Evolutionary conservation across 2,888 invertebrate genomes (phyloP), one percentile per base, ranked within the genome.

Genomic region (Congeria kusceri): DNA sequence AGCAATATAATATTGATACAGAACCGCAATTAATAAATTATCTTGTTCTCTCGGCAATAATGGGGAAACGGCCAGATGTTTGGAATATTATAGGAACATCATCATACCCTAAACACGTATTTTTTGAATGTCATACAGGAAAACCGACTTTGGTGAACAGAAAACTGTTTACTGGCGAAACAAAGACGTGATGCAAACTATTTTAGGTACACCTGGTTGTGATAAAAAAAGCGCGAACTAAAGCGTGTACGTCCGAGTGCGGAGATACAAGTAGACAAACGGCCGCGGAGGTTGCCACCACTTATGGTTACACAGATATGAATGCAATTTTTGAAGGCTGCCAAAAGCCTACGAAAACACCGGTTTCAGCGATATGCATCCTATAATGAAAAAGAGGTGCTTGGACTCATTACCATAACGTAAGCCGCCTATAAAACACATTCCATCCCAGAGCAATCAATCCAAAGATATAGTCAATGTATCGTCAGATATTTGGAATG

Each of bases 131-230:
- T 72, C 9, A 80, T 83, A 27, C 86, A 84, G 25, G 86, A 84
- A 63, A 77, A 80, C 47, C 70, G 84, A 39, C 70, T 80, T 18
- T 86, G 86, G 86, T 77, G 84, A n/a, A 18, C 84, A 84, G 29
- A 84, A 86, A 39, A 77, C 82, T 9, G 80, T 86, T 0, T 86
- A 72, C 57, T 82, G 77, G 78, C 68, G 75, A 20, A 44, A 80
- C 25, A 74, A 77, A 20, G 46, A 59, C 1, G 71, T 77, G 3
- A 53, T 86, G 3, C 73, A 29, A 46, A 76, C 20, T 23, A 47
- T 86, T 5, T 65, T 84, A 1, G 46, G 32, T 1, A 78, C 68
- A 49, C 13, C 47, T 13, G 61, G 73, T 15, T 83, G 80, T 53
- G 86, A 86, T 47, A 62, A 59, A 9, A n/a, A 28, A 64, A 0